phyloP scores from a whole-genome alignment of 2,888 invertebrate genomes.

The Neelides folsomi region DNA sequence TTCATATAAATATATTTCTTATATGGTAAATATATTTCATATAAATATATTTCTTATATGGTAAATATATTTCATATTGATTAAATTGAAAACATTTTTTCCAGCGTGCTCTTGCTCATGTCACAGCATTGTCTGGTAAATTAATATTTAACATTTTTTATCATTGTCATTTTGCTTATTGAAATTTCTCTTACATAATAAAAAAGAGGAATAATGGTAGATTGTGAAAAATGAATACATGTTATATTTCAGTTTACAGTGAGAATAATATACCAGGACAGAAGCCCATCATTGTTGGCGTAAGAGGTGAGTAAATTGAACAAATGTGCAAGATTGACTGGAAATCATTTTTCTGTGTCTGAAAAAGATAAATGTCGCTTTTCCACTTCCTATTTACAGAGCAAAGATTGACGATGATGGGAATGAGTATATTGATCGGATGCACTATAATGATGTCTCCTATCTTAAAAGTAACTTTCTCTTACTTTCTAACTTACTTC shows the following conservation, averaged over 20 bases:
- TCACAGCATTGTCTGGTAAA: conserved; percentile 63
- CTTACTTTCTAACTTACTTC: no score
- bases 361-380: neutral
- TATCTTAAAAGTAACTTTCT: conserved; percentile 45
- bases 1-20: no score
- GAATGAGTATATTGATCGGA: conserved; percentile 67
- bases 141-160: no score
- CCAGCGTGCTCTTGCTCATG: conserved; percentile 81
- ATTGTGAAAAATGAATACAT: neutral
- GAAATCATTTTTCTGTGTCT: neutral
- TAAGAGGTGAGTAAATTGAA: conserved; percentile 49
- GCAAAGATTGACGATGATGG: conserved; percentile 69
- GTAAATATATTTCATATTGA: no score
- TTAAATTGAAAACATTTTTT: no score
- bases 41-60: no score
- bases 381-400: conserved; percentile 41
- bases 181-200: no score
- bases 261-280: conserved; percentile 93
- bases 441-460: conserved; percentile 71
- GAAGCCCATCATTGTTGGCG: conserved; percentile 75
- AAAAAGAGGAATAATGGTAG: no score
- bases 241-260: conserved; percentile 57
- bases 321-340: neutral
- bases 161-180: no score
- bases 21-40: no score